A percentile compares a stretch with the other conserved stretches of the same genome.
Evolutionary conservation across 2,113 vertebrate genomes (phyloP).

Genomic region (Microcebus murinus): DNA sequence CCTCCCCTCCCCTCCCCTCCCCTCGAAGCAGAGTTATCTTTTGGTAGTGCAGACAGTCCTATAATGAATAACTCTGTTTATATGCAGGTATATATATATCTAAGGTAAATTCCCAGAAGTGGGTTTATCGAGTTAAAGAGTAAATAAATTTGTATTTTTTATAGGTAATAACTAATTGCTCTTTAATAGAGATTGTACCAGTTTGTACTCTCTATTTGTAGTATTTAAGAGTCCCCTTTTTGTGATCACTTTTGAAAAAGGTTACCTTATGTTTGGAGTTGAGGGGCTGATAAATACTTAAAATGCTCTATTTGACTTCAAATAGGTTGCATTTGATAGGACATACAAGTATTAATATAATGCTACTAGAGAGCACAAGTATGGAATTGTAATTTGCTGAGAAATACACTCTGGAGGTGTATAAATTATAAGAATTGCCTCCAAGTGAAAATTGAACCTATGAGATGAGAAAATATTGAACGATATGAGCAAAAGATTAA

Average conservation of each 20-base stretch:
- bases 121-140: neutral
- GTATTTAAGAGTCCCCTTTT: neutral
- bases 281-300: neutral
- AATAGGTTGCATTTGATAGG: neutral
- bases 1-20: too few species aligned
- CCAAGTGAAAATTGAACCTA: neutral
- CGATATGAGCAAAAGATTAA: neutral
- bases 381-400: neutral
- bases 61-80: neutral
- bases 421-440: neutral
- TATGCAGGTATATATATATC: neutral
- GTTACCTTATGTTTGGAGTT: neutral
- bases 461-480: neutral
- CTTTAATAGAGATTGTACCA: neutral
- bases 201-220: neutral
- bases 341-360: neutral
- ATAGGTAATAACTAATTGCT: neutral
- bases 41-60: neutral
- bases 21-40: neutral
- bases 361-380: neutral
- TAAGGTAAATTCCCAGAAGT: constrained; percentile 14
- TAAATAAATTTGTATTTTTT: neutral
- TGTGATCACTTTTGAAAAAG: neutral
- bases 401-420: neutral
- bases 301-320: neutral